A percentile compares a stretch with the other conserved stretches of the same genome.
Conservation (phyloP, 2,797 vertebrate species). For the Poecilia velifera region DNA sequence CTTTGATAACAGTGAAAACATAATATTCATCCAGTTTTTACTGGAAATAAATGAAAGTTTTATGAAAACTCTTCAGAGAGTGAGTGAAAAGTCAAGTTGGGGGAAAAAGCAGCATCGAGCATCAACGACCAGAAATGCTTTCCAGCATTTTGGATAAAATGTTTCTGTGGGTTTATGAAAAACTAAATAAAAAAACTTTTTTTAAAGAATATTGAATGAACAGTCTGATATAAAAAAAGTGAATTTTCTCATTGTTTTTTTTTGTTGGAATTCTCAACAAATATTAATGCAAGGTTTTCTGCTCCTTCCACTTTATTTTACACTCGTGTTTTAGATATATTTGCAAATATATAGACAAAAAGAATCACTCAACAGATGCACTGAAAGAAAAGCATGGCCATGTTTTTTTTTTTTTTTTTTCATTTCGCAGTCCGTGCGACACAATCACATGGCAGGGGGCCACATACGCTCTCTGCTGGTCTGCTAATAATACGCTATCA, state of each 20-base stretch:
- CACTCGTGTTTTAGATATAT: not conserved
- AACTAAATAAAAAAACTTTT: not conserved
- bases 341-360: conserved; percentile 21
- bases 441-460: conserved; percentile 33
- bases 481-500: conserved; percentile 66
- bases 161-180: not conserved
- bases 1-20: not conserved
- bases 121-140: not conserved
- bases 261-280: not conserved
- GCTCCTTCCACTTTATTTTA: not conserved
- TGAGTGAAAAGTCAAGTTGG: not conserved
- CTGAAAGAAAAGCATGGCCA: conserved; percentile 21
- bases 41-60: not conserved
- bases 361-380: conserved; percentile 13
- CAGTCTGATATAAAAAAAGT: not conserved
- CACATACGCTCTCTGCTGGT: conserved; percentile 51
- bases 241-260: not conserved
- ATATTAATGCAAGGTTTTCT: not conserved
- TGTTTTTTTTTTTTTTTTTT: conserved; percentile 50
- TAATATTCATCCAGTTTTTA: not conserved
- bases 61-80: not conserved
- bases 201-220: not conserved
- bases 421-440: conserved; percentile 35
- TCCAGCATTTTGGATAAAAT: not conserved
- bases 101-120: not conserved